Percentiles rank a stretch among this genome's conserved stretches.
These are phyloP conservation scores for Metellina segmentata DNA, from an alignment of 2,888 invertebrate species.

Conservation along the genomic window DNA sequence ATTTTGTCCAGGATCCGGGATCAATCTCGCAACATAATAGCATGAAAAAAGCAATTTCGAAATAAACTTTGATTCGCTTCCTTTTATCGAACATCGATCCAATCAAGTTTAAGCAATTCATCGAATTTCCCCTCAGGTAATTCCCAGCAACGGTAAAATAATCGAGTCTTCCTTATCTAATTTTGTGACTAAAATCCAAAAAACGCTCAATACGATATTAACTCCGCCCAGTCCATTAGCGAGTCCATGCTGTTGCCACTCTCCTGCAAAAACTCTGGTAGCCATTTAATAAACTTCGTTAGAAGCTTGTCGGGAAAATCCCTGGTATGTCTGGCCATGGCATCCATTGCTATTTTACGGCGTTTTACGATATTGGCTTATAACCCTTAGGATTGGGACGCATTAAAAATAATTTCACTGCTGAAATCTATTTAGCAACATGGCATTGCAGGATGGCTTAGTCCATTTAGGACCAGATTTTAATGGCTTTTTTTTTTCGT, in stretches of 20 bases:
- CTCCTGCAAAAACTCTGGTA: neutral
- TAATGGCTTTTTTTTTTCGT: no score
- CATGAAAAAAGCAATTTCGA: neutral
- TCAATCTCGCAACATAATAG: no score
- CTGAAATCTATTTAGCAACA: no score
- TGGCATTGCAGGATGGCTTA: no score
- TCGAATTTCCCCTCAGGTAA: neutral
- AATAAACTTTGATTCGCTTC: neutral
- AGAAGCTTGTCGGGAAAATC: conserved; percentile 11
- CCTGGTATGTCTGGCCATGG: neutral
- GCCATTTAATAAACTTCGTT: conserved; percentile 35
- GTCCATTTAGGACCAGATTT: no score
- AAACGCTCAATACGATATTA: neutral
- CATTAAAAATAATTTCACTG: no score
- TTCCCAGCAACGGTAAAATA: neutral
- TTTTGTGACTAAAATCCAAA: neutral
- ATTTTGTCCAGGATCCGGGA: no score
- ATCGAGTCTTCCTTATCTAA: neutral
- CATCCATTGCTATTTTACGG: no score
- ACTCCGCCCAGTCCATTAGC: neutral
- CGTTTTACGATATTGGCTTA: no score
- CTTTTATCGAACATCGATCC: neutral
- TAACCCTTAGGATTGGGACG: no score
- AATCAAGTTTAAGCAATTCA: neutral
- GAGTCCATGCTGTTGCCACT: neutral